Base-by-base conservation (phyloP, 2,113 vertebrate species). In the Crotalus viridis region DNA sequence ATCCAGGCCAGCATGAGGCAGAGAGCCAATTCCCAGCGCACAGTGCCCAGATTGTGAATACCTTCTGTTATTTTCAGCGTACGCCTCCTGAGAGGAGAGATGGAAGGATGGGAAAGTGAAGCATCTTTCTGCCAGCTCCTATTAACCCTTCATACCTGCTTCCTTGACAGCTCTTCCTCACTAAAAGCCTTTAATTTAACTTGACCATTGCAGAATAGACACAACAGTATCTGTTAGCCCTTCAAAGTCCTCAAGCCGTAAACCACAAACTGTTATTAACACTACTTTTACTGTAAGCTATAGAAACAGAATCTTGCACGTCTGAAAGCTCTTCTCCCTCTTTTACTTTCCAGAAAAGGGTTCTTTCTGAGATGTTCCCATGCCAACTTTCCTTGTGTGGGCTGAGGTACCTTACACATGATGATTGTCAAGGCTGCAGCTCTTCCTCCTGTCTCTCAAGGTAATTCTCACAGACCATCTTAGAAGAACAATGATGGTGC, bases 31-130 rank as follows among this genome's bases (percentile, higher is more conserved):
- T 98, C 97, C 98, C 98, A 98, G 92, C 95, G 97, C 92, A 98
- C 89, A 2, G 97, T 96, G 3, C 99, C 99, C 91, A 99, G 96
- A 26, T 96, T 94, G 1, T 99, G 98, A 89, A 99, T 97, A n/a
- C 96, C 99, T 0, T 97, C 93, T 0, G 98, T 98, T 93, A 99
- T 97, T 43, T 96, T 97, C 94, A 99, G 97, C 19, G 98, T 98
- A 94, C 98, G 98, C 87, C 97, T 99, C 98, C 99, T 99, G 95
- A 48, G 64, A 0, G 90, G 33, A 10, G 64, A 89, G 93, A 87
- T 93, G 94, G 90, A 94, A 93, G 94, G 94, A 88, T 81, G 93
- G 74, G 95, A 92, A 92, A 43, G 81, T 93, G 94, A 93, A 90
- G 88, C 59, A 87, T 28, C 88, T 48, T 33, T 17, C 0, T 0